Percentiles rank a stretch among this genome's conserved stretches.
These are phyloP conservation scores for Aegithalos caudatus DNA, from an alignment of 2,113 vertebrate genomes.

Conservation along the genomic window DNA sequence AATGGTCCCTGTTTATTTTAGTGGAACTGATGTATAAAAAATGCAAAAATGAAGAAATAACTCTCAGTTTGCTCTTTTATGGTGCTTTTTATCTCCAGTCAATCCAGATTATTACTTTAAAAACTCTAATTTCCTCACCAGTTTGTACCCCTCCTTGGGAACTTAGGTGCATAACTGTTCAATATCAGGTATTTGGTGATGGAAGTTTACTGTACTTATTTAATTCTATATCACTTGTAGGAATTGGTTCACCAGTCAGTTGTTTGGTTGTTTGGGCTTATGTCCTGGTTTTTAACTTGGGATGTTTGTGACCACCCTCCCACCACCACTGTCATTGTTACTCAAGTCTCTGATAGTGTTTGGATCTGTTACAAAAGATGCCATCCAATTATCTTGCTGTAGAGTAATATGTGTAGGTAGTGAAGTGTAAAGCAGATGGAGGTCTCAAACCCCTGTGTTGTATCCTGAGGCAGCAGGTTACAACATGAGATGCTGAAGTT, in stretches of 20 bases:
- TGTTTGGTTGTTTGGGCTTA: neutral
- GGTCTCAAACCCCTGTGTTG: neutral
- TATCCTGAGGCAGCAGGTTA: neutral
- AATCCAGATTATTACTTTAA: neutral
- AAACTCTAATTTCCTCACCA: rapidly evolving
- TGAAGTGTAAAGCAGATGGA: neutral
- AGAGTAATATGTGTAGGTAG: neutral
- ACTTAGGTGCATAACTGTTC: neutral
- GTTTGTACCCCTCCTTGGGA: neutral
- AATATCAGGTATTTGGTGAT: neutral
- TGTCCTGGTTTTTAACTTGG: neutral
- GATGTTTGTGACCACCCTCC: neutral
- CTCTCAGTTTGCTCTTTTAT: neutral
- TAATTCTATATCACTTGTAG: neutral
- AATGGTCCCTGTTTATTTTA: neutral
- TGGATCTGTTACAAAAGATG: neutral
- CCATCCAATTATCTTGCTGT: neutral
- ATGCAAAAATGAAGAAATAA: neutral
- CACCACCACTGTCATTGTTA: too few relatives aligned
- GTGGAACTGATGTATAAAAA: neutral
- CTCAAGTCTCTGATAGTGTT: neutral
- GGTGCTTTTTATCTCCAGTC: neutral
- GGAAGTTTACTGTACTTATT: neutral
- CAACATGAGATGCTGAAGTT: neutral
- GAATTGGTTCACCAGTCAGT: neutral